phyloP scores from a whole-genome alignment of 23 tunicate genomes.

The Ciona savignyi region DNA sequence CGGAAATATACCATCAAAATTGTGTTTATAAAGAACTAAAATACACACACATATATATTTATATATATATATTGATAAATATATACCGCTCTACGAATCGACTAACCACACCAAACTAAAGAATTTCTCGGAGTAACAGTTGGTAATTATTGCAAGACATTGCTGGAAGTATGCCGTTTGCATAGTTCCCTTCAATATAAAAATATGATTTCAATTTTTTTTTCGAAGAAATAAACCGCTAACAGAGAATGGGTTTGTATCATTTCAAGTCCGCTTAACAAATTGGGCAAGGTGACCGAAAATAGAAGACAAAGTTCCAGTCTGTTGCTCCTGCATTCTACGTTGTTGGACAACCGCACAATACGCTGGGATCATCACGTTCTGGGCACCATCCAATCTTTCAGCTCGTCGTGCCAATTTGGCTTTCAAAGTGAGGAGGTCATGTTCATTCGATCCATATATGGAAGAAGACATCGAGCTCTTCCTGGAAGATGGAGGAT shows the following conservation, averaged over 20 bases:
- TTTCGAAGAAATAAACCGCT: neutral
- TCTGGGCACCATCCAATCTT: slow-evolving; percentile 34
- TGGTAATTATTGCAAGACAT: too few species aligned
- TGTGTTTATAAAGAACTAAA: too few species aligned
- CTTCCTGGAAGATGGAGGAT: slow-evolving; percentile 14
- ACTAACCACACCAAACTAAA: too few species aligned
- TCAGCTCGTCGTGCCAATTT: slow-evolving; percentile 39
- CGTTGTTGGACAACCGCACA: slow-evolving; percentile 42
- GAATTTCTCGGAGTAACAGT: too few species aligned
- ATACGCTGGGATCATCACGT: slow-evolving; percentile 57
- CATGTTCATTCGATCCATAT: slow-evolving; percentile 1
- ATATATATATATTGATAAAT: too few species aligned
- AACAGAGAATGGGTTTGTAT: neutral
- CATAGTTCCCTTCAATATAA: neutral
- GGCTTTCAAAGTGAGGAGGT: neutral
- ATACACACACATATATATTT: too few species aligned
- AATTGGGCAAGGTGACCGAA: slow-evolving; percentile 24
- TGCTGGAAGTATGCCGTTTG: neutral
- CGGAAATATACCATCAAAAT: too few species aligned
- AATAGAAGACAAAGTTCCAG: slow-evolving; percentile 20
- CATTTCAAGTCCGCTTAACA: slow-evolving; percentile 22
- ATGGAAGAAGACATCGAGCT: slow-evolving; percentile 15
- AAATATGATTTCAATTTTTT: neutral
- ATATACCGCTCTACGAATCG: too few species aligned
- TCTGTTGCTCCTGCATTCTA: slow-evolving; percentile 26